phyloP scores from a whole-genome alignment of 1,140 invertebrate genomes.

The Stegodyphus mimosarum region DNA sequence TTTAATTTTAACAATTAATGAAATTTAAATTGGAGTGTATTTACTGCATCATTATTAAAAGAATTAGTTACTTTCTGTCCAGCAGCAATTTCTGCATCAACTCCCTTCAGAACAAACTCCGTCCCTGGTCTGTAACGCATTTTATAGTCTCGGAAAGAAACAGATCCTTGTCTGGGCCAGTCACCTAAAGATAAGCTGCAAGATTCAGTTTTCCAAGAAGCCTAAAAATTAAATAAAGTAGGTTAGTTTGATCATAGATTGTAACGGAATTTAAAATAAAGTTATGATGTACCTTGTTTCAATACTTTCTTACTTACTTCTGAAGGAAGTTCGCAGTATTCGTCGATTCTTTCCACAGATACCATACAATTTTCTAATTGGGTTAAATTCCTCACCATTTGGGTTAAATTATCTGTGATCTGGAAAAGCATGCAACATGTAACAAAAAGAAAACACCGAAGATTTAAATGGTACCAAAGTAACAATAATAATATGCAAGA shows the following conservation, averaged over 20 bases:
- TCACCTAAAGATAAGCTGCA: slow-evolving; percentile 25
- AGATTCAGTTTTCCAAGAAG: slow-evolving; percentile 31
- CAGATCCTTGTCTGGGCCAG: slow-evolving; percentile 68
- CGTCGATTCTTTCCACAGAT: slow-evolving; percentile 63
- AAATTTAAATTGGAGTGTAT: too few relatives aligned
- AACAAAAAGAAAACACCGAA: too few relatives aligned
- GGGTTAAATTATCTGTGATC: slow-evolving; percentile 51
- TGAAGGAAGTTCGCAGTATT: slow-evolving; percentile 59
- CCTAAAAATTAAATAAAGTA: slow-evolving; percentile 25
- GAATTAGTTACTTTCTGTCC: slow-evolving; percentile 11
- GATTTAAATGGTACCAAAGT: too few relatives aligned
- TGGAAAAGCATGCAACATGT: not conserved
- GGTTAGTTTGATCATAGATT: too few relatives aligned
- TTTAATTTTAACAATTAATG: too few relatives aligned
- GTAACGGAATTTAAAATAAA: too few relatives aligned
- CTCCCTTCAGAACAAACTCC: slow-evolving; percentile 66
- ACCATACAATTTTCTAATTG: slow-evolving; percentile 62
- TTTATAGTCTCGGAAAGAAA: slow-evolving; percentile 67
- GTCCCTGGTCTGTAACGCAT: slow-evolving; percentile 63
- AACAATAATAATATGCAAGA: too few relatives aligned
- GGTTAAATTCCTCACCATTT: slow-evolving; percentile 52
- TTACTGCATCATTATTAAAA: not conserved
- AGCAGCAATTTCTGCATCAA: slow-evolving; percentile 60
- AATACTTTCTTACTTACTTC: slow-evolving; percentile 49
- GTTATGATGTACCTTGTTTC: too few relatives aligned